These are phyloP conservation scores for Bombyx mori DNA, from an alignment of 1,140 invertebrate species.

Conservation along the genomic window ASM3026992v2 NC_085124.1:9093001-9093500, in stretches of 20 bases:
- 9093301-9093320: slow-evolving; percentile 37
- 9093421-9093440: slow-evolving; percentile 36
- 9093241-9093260: slow-evolving; percentile 38
- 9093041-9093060: too few relatives aligned
- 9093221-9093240: slow-evolving; percentile 27
- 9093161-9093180: slow-evolving; percentile 23
- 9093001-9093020: too few relatives aligned
- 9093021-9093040: too few relatives aligned
- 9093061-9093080: too few relatives aligned
- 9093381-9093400: slow-evolving; percentile 58
- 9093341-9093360: slow-evolving; percentile 59
- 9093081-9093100: slow-evolving; percentile 29
- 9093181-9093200: slow-evolving; percentile 19
- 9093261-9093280: slow-evolving; percentile 28
- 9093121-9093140: slow-evolving; percentile 50
- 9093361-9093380: slow-evolving; percentile 56
- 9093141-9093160: slow-evolving; percentile 49
- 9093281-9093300: slow-evolving; percentile 34
- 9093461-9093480: slow-evolving; percentile 40
- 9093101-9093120: slow-evolving; percentile 33
- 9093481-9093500: slow-evolving; percentile 59
- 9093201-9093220: slow-evolving; percentile 12
- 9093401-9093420: slow-evolving; percentile 61
- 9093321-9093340: slow-evolving; percentile 42
- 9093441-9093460: slow-evolving; percentile 16